Evolutionary conservation across 2,888 invertebrate genomes (phyloP).

Genomic region (Erannis defoliaria): DNA sequence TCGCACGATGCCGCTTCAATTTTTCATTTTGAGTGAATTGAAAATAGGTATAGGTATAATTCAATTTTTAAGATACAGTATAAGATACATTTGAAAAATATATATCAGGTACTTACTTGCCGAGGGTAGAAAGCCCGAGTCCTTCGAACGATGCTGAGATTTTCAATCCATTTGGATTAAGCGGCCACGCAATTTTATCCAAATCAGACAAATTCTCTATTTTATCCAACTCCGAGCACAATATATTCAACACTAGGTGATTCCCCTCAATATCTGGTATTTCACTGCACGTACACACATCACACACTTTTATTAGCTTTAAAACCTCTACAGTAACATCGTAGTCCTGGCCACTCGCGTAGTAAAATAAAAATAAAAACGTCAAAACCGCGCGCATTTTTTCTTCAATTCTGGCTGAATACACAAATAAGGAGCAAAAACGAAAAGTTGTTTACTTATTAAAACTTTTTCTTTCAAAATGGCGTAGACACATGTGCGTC

Average conservation of each 20-base stretch:
- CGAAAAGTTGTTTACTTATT: slow-evolving; percentile 8
- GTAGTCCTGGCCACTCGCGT: slow-evolving; percentile 59
- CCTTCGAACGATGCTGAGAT: slow-evolving; percentile 78
- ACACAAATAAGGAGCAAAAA: neutral
- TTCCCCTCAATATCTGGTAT: slow-evolving; percentile 74
- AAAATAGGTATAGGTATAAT: too few species aligned
- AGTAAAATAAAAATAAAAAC: slow-evolving; percentile 65
- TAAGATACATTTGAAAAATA: too few species aligned
- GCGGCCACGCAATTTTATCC: slow-evolving; percentile 80
- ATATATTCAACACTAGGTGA: slow-evolving; percentile 76
- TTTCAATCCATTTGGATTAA: slow-evolving; percentile 75
- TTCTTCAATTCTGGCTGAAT: slow-evolving; percentile 12
- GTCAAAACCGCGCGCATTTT: slow-evolving; percentile 72
- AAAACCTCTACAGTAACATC: slow-evolving; percentile 54
- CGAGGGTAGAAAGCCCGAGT: slow-evolving; percentile 72
- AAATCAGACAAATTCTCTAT: slow-evolving; percentile 73
- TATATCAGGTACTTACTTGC: slow-evolving; percentile 83
- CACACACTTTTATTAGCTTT: slow-evolving; percentile 70
- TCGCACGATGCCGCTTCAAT: neutral
- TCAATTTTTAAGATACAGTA: too few species aligned
- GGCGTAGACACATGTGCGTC: slow-evolving; percentile 60
- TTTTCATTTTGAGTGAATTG: neutral
- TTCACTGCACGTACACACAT: slow-evolving; percentile 81
- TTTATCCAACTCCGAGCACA: slow-evolving; percentile 76
- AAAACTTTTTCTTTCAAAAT: slow-evolving; percentile 36